Base-by-base conservation (phyloP, 2,888 invertebrate species). In the Diarsia dahlii region DNA sequence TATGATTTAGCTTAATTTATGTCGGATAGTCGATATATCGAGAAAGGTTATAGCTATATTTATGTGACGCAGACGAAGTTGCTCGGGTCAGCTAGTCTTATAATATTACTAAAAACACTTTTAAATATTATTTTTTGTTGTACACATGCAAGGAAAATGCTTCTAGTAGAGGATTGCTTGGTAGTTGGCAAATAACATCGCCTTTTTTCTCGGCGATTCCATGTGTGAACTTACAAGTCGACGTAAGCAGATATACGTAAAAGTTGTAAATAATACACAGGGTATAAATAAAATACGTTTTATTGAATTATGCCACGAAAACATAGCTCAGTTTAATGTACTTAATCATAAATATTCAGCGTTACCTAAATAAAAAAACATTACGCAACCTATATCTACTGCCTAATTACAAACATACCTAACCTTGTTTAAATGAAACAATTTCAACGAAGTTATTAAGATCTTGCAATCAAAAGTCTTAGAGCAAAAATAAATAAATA, bases 401-500 rank as follows among this genome's bases (percentile, higher is more conserved):
- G 50, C 46, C 63, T 34, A 76, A 60, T 79, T 79, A 78, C 64
- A 71, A 78, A 78, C 62, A 76, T n/a, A 75, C 46, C 64, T 76
- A 60, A 48, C 20, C 56, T 75, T 68, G 71, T 68, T 77, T 48
- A 62, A 71, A 65, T 71, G 52, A 63, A 78, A 75, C 39, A 71
- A 65, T 75, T 81, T 67, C 45, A 84, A 70, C 65, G 15, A 79
- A 48, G 46, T 72, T 65, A 60, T 62, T 54, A 76, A 83, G 68
- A 74, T 76, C 68, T 80, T 74, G 75, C 71, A 79, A 77, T 74
- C 58, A 67, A 74, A 70, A 63, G 66, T 67, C 79, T 81, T 84
- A 86, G 46, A 75, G 64, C 48, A 63, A 81, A 79, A 86, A 87
- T 86, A 87, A 87, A 87, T 87, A 81, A 84, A 83, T 74, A 73